Evolutionary conservation across 2,888 invertebrate genomes (phyloP).

Genomic region (Argyresthia goedartella): DNA sequence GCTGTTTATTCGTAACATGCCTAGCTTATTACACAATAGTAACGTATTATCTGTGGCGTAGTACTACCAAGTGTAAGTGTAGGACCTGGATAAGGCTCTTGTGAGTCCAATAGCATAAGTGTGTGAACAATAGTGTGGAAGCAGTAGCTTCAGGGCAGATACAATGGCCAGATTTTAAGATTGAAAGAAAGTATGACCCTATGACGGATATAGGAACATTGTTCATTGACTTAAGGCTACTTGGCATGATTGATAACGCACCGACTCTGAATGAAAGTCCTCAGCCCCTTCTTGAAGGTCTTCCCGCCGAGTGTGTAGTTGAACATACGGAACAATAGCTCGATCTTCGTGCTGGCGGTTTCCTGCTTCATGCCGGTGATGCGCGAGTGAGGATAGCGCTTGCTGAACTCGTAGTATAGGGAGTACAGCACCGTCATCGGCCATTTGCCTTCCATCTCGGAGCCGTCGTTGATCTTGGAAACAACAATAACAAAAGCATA

Average conservation of each 20-base stretch:
- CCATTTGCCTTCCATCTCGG: conserved; percentile 84
- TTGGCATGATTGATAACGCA: conserved; percentile 21
- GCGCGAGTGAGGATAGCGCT: conserved; percentile 82
- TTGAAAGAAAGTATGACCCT: too few relatives aligned
- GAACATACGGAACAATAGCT: conserved; percentile 90
- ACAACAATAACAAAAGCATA: too few relatives aligned
- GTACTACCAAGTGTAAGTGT: too few relatives aligned
- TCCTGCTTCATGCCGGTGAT: conserved; percentile 82
- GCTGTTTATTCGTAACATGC: not conserved
- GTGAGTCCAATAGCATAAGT: too few relatives aligned
- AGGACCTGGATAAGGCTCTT: too few relatives aligned
- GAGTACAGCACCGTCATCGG: conserved; percentile 84
- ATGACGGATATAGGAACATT: too few relatives aligned
- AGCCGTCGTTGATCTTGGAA: conserved; percentile 74
- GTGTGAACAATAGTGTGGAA: too few relatives aligned
- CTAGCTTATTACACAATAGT: too few relatives aligned
- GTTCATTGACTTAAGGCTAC: too few relatives aligned
- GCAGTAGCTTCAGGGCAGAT: too few relatives aligned
- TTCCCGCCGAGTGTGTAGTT: conserved; percentile 84
- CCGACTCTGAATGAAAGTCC: conserved; percentile 76
- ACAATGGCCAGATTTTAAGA: too few relatives aligned
- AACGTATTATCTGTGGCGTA: too few relatives aligned
- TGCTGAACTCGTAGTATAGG: conserved; percentile 84
- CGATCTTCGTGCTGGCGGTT: conserved; percentile 80
- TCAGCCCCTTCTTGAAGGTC: conserved; percentile 80